A percentile compares a stretch with the other conserved stretches of the same genome.
Conservation (phyloP, 2,888 invertebrate genomes). For the Gryllus longicercus region DNA sequence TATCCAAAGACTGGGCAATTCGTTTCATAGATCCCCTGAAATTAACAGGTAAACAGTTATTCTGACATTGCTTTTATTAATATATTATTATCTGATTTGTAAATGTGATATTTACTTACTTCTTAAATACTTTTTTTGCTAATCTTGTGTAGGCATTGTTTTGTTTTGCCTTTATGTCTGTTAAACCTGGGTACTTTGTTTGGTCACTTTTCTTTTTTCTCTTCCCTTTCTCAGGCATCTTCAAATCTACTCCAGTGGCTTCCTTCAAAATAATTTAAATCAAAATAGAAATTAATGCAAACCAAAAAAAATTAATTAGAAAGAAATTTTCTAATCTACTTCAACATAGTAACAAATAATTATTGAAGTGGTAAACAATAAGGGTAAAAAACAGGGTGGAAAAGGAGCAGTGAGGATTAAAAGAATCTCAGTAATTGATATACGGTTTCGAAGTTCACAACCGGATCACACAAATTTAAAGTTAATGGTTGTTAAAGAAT, state of each 20-base stretch:
- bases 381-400: too few relatives aligned
- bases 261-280: constrained; percentile 42
- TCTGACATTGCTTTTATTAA: background rate
- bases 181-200: constrained; percentile 46
- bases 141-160: constrained; percentile 49
- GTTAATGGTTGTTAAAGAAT: too few relatives aligned
- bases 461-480: too few relatives aligned
- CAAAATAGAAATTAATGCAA: too few relatives aligned
- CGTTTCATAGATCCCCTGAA: constrained; percentile 48
- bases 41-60: constrained; percentile 33
- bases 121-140: constrained; percentile 52
- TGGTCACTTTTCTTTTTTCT: constrained; percentile 39
- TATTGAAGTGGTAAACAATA: too few relatives aligned
- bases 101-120: constrained; percentile 42
- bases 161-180: constrained; percentile 47
- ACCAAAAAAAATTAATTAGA: too few relatives aligned
- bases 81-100: background rate
- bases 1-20: constrained; percentile 49
- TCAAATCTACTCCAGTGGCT: constrained; percentile 53
- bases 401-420: constrained; percentile 20
- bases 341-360: too few relatives aligned
- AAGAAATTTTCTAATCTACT: too few relatives aligned
- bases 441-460: too few relatives aligned
- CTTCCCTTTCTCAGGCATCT: constrained; percentile 44
- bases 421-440: too few relatives aligned